A percentile compares a stretch with the other conserved stretches of the same genome.
Evolutionary conservation across 2,113 vertebrate genomes (phyloP).

Genomic region (Prionailurus viverrinus): DNA sequence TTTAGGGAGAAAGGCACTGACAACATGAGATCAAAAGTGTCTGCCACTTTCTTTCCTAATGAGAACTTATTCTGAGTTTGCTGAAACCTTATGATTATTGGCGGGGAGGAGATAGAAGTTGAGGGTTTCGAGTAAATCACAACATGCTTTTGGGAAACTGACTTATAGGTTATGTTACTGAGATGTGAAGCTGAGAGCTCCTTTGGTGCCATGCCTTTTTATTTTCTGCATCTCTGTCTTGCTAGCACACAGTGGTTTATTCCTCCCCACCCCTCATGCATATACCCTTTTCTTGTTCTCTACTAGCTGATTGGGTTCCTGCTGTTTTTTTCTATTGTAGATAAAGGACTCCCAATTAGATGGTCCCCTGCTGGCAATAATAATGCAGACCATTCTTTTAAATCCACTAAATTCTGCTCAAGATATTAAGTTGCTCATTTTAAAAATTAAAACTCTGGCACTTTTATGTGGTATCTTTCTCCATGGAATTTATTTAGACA

Average conservation of each 20-base stretch:
- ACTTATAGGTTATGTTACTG: not conserved
- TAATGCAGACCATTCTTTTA: slow-evolving; percentile 60
- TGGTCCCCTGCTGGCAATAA: slow-evolving; percentile 68
- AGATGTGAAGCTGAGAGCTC: not conserved
- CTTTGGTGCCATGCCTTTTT: not conserved
- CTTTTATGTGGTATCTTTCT: slow-evolving; percentile 72
- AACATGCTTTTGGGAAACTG: not conserved
- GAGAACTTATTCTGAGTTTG: slow-evolving; percentile 32
- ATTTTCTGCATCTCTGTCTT: not conserved
- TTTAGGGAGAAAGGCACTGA: not conserved
- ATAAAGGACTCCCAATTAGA: slow-evolving; percentile 61
- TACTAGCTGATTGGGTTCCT: slow-evolving; percentile 21
- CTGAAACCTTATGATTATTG: not conserved
- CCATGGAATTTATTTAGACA: slow-evolving; percentile 75
- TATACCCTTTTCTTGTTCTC: not conserved
- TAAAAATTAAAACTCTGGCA: slow-evolving; percentile 76
- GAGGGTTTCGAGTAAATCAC: slow-evolving; percentile 1
- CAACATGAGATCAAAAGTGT: not conserved
- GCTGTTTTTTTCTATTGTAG: slow-evolving; percentile 62
- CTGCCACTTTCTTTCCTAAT: not conserved
- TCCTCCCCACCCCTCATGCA: not conserved
- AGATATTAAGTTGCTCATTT: slow-evolving; percentile 71
- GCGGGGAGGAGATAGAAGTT: not conserved
- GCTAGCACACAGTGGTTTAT: not conserved
- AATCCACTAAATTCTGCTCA: slow-evolving; percentile 62